A percentile compares a stretch with the other conserved stretches of the same genome.
Conservation (phyloP, 37 sponge, comb jelly and placozoan species). For the Crambe crambe region DNA sequence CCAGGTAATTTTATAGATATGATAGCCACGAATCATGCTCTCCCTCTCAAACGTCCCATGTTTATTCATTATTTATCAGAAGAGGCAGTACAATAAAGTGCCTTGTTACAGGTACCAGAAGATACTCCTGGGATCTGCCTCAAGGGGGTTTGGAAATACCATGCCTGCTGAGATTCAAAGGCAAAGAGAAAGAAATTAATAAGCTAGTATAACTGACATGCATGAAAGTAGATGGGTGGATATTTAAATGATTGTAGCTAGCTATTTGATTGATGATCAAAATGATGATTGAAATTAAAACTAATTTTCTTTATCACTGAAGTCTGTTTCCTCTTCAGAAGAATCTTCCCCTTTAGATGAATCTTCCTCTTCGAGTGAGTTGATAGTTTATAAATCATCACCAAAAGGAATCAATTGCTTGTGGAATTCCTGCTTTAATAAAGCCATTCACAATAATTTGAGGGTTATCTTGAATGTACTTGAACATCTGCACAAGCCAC, state of each 20-base stretch:
- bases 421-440: constrained; percentile 39
- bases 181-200: no score
- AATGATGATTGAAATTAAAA: no score
- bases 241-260: no score
- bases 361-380: no score
- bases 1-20: no score
- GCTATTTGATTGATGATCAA: no score
- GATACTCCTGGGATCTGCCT: neutral
- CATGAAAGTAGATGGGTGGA: no score
- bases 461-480: constrained; percentile 28
- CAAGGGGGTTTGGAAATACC: neutral
- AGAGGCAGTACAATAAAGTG: neutral
- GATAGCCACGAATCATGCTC: no score
- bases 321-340: no score
- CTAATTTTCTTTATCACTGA: no score
- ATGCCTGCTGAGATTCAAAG: neutral
- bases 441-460: constrained; percentile 59
- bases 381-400: neutral
- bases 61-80: neutral
- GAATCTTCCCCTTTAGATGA: no score
- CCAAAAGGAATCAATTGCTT: neutral
- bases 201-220: no score
- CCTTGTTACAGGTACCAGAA: neutral
- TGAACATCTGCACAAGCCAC: constrained; percentile 47
- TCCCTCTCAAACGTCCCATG: neutral